Evolutionary conservation across 2,888 invertebrate species (phyloP).

Genomic region (Mellilla xanthometata): DNA sequence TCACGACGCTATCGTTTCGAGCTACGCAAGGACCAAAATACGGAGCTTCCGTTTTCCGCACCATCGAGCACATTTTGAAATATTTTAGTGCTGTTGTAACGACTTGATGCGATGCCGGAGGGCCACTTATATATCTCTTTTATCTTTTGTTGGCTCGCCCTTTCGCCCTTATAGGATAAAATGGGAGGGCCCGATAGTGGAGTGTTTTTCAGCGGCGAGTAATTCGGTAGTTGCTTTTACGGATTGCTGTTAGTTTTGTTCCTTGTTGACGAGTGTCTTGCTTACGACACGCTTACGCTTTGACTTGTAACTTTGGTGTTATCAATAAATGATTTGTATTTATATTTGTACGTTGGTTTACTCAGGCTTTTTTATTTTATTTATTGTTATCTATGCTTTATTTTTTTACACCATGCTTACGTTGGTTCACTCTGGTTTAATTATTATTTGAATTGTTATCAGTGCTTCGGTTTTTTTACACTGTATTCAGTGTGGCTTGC

Average conservation of each 20-base stretch:
- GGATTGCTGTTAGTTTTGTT: constrained; percentile 3
- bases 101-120: constrained; percentile 79
- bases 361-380: no score
- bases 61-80: constrained; percentile 83
- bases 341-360: no score
- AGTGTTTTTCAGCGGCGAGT: constrained; percentile 53
- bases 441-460: no score
- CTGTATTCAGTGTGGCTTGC: no score
- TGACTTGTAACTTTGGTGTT: no score
- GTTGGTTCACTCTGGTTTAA: no score
- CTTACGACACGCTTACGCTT: no score
- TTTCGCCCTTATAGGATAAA: constrained; percentile 65
- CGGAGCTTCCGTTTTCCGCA: constrained; percentile 81
- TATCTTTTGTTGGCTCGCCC: constrained; percentile 76
- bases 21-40: constrained; percentile 39
- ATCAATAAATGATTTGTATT: no score
- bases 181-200: constrained; percentile 52
- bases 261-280: no score
- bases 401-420: no score
- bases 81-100: constrained; percentile 82
- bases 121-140: constrained; percentile 82
- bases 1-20: constrained; percentile 34
- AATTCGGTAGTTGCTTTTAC: constrained; percentile 14
- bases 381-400: no score
- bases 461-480: no score